phyloP scores from a whole-genome alignment of 2,113 vertebrate species.

The Strigops habroptila region DNA sequence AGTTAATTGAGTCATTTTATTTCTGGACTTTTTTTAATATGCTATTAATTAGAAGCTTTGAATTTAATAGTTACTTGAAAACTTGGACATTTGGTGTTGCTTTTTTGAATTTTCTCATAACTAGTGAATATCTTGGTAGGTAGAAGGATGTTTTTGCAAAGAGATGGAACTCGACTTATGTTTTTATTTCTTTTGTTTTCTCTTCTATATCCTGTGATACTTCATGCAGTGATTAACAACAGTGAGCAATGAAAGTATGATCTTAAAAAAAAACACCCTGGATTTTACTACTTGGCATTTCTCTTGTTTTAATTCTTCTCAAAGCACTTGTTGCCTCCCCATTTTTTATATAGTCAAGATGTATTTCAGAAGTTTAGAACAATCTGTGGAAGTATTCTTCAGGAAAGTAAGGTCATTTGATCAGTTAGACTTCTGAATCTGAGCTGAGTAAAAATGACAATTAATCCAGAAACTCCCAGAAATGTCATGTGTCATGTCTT shows the following conservation, averaged over 20 bases:
- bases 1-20: neutral
- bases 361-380: neutral
- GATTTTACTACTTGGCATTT: neutral
- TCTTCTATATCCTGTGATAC: neutral
- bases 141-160: neutral
- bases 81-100: rapidly evolving
- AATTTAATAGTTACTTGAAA: neutral
- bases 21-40: neutral
- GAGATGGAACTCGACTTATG: neutral
- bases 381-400: neutral
- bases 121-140: neutral
- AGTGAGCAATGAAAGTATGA: neutral
- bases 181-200: neutral
- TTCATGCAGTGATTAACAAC: neutral
- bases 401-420: neutral
- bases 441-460: neutral
- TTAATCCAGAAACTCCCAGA: neutral
- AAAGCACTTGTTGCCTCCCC: neutral
- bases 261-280: neutral
- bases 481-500: neutral
- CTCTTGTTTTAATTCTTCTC: neutral
- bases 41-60: neutral
- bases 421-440: neutral
- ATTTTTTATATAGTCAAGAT: neutral
- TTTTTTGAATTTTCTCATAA: neutral